These are phyloP conservation scores for Erynnis tages DNA, from an alignment of 2,888 invertebrate species.

Conservation along the genomic window DNA sequence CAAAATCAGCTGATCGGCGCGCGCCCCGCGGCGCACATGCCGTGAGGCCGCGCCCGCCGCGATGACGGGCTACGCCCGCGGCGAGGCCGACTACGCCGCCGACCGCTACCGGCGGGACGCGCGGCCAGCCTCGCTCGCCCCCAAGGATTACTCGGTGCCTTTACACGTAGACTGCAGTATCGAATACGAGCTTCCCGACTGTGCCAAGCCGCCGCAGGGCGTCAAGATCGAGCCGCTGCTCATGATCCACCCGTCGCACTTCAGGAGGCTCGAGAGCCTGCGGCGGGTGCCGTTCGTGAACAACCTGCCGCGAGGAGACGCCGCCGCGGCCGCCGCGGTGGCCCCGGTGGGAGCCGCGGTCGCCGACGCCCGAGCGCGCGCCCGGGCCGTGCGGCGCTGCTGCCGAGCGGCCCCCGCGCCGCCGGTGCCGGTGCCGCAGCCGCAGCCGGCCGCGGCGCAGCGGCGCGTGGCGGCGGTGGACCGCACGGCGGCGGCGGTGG, in stretches of 20 bases:
- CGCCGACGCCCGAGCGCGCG: constrained; percentile 41
- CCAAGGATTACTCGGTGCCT: constrained; percentile 92
- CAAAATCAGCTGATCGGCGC: constrained; percentile 74
- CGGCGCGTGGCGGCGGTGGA: constrained; percentile 41
- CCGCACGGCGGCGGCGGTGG: constrained; percentile 41
- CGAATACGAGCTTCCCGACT: constrained; percentile 94
- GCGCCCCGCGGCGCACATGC: constrained; percentile 75
- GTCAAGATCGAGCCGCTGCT: constrained; percentile 91
- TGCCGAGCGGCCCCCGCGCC: constrained; percentile 38
- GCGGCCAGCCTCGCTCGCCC: constrained; percentile 76
- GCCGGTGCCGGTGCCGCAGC: constrained; percentile 29
- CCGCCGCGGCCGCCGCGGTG: constrained; percentile 56
- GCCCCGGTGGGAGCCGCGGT: constrained; percentile 40
- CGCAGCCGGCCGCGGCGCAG: constrained; percentile 39
- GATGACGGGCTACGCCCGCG: constrained; percentile 79
- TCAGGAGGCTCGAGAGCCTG: constrained; percentile 92
- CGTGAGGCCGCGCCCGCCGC: constrained; percentile 74
- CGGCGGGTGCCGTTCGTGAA: constrained; percentile 91
- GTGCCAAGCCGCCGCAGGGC: constrained; percentile 92
- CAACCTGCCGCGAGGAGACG: constrained; percentile 86
- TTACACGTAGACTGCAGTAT: constrained; percentile 95
- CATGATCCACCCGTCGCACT: constrained; percentile 95
- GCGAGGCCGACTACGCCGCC: constrained; percentile 75
- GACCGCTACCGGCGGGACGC: constrained; percentile 72
- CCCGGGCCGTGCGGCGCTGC: constrained; percentile 35